Evolutionary conservation across 2,113 vertebrate species (phyloP).

Genomic region (Xenopus tropicalis): UCB_Xtro_10.0 CM004443.2:43434001-43434500

Average conservation of each 20-base stretch:
- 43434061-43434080: too few relatives aligned
- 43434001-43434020: too few relatives aligned
- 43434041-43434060: too few relatives aligned
- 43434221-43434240: slow-evolving; percentile 14
- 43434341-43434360: neutral
- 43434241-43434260: neutral
- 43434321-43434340: neutral
- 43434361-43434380: neutral
- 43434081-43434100: too few relatives aligned
- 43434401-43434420: neutral
- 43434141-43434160: neutral
- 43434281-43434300: neutral
- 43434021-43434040: too few relatives aligned
- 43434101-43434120: too few relatives aligned
- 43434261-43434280: neutral
- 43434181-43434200: slow-evolving; percentile 30
- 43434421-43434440: slow-evolving; percentile 12
- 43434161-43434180: slow-evolving; percentile 13
- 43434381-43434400: neutral
- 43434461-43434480: slow-evolving; percentile 34
- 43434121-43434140: too few relatives aligned
- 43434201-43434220: slow-evolving; percentile 28
- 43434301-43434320: neutral
- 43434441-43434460: slow-evolving; percentile 6
- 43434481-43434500: slow-evolving; percentile 13